A percentile compares a stretch with the other conserved stretches of the same genome.
phyloP scores from a whole-genome alignment of 1,140 invertebrate species.

The Calephelis nemesis region DNA sequence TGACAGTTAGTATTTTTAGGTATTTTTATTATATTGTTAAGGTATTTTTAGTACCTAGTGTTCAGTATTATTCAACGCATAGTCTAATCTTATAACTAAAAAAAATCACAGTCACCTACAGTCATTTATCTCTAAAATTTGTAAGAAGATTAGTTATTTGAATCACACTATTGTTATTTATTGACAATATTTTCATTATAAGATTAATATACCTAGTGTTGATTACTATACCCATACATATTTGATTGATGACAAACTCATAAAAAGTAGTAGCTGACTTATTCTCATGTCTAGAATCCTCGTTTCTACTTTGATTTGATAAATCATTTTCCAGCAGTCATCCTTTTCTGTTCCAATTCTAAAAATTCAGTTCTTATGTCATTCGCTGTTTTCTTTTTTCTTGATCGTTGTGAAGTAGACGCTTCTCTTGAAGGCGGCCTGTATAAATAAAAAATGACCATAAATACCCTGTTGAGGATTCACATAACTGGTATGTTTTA shows the following conservation, averaged over 20 bases:
- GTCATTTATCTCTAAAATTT: too few species aligned
- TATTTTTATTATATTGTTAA: too few species aligned
- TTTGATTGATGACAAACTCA: constrained; percentile 25
- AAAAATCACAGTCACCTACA: too few species aligned
- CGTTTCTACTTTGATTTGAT: constrained; percentile 27
- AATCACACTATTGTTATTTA: not conserved
- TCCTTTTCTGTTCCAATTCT: constrained; percentile 32
- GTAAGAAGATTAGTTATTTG: too few species aligned
- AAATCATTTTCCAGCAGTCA: constrained; percentile 31
- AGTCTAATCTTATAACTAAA: too few species aligned
- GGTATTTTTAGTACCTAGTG: too few species aligned
- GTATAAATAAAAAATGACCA: not conserved
- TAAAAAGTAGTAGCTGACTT: constrained; percentile 34
- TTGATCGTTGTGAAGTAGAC: constrained; percentile 15
- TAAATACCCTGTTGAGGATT: not conserved
- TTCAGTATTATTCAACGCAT: too few species aligned
- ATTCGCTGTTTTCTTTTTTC: constrained; percentile 28
- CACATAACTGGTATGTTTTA: not conserved
- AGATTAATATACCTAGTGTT: constrained; percentile 15
- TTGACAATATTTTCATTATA: constrained; percentile 15
- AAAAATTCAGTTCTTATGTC: constrained; percentile 34
- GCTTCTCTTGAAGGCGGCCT: constrained; percentile 15
- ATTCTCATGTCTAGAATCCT: constrained; percentile 14
- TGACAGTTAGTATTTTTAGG: too few species aligned
- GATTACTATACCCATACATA: constrained; percentile 3